Evolutionary conservation across 1,140 invertebrate species (phyloP).

Genomic region (Mycetomoellerius zeteki): DNA sequence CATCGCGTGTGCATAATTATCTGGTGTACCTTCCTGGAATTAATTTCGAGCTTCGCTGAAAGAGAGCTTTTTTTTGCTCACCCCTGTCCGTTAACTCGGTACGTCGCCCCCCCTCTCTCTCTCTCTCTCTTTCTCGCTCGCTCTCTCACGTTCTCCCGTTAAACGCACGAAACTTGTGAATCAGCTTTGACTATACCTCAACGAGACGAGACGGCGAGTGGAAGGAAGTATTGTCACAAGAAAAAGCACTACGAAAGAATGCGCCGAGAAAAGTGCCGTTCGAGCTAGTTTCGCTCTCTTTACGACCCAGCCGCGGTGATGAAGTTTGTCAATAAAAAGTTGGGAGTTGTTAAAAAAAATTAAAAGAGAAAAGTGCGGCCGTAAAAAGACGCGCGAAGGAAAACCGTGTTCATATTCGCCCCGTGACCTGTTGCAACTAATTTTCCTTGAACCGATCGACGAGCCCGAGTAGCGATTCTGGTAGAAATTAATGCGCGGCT

Average conservation of each 20-base stretch:
- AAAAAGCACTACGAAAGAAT: conserved; percentile 11
- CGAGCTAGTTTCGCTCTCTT: background rate
- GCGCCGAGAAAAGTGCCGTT: background rate
- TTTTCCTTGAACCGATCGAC: background rate
- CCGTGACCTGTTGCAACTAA: conserved; percentile 27
- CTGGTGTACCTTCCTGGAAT: conserved; percentile 77
- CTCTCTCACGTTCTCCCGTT: conserved; percentile 30
- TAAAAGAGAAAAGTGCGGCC: background rate
- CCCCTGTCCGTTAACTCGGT: conserved; percentile 46
- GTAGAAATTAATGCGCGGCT: background rate
- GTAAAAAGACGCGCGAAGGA: background rate
- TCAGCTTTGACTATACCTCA: conserved; percentile 14
- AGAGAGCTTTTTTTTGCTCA: conserved; percentile 56
- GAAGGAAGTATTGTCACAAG: conserved; percentile 2
- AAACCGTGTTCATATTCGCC: background rate
- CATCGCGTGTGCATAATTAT: conserved; percentile 80
- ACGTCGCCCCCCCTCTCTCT: conserved; percentile 2
- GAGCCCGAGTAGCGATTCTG: background rate
- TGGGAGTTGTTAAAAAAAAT: background rate
- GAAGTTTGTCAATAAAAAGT: conserved; percentile 9
- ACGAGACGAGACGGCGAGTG: background rate
- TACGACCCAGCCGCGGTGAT: background rate
- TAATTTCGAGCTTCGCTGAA: conserved; percentile 75
- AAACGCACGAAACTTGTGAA: conserved; percentile 59
- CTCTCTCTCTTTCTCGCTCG: conserved; percentile 32